phyloP scores from a whole-genome alignment of 2,113 vertebrate genomes.

The Zosterops hypoxanthus region DNA sequence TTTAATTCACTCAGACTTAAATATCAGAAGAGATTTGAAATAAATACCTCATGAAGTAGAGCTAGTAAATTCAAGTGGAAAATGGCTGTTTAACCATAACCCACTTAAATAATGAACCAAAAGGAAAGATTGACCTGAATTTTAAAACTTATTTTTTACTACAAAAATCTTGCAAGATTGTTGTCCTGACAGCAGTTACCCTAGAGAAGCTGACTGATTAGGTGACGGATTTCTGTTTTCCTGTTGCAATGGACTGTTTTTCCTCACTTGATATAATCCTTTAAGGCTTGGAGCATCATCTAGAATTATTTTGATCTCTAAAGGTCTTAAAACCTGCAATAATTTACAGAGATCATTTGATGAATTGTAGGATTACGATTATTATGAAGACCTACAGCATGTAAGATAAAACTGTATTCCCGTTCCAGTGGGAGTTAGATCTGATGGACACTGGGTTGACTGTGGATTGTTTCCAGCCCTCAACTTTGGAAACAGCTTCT shows the following conservation, averaged over 20 bases:
- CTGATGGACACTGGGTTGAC: not conserved
- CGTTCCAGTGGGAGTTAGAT: not conserved
- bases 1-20: conserved; percentile 21
- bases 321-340: not conserved
- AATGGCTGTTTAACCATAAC: not conserved
- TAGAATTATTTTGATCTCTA: not conserved
- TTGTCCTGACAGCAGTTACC: not conserved
- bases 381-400: not conserved
- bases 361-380: not conserved
- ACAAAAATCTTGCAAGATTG: not conserved
- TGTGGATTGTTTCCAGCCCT: not conserved
- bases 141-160: not conserved
- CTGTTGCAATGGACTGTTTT: not conserved
- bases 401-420: not conserved
- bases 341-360: not conserved
- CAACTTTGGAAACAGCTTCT: conserved; percentile 52
- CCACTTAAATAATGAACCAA: not conserved
- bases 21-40: conserved; percentile 6
- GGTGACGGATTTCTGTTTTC: not conserved
- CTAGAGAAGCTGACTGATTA: not conserved
- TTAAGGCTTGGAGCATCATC: not conserved
- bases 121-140: not conserved
- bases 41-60: not conserved
- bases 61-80: not conserved
- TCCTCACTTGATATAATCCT: not conserved